Evolutionary conservation across 2,797 vertebrate genomes (phyloP), one percentile per base, ranked within the genome.

Genomic region (Sarcophilus harrisii): DNA sequence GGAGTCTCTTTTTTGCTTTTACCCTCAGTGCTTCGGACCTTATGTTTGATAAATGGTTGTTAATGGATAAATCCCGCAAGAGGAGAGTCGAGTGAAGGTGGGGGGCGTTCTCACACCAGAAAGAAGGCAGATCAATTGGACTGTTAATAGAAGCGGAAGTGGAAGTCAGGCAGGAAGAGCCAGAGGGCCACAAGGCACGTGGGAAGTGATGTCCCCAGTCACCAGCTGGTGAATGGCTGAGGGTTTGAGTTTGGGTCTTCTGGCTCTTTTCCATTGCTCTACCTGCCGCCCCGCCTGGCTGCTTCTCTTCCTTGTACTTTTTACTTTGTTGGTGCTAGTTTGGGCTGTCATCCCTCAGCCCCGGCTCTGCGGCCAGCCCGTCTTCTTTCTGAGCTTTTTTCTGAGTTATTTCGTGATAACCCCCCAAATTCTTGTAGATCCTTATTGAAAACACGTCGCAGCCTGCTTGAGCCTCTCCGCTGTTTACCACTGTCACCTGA

Each of bases 211-310:
- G 21, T 11, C 38, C 21, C 9, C 9, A 18, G n/a, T 81, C 1
- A 81, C n/a, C 16, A 45, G 38, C 38, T 27, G 4, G 38, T 81
- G 9, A 24, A 45, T 11, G 73, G 9, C 73, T 81, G 38, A 81
- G 73, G 38, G 27, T 81, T 81, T 18, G 73, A 81, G 27, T 9
- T 81, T 27, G 73, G 38, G 8, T 45, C 38, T 45, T 45, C n/a
- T 52, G 52, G 52, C 52, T 52, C 52, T 52, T 52, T 6, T 52
- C 52, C 52, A 52, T 6, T 52, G 2, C 8, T 24, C n/a, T 27
- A 0, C 45, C 18, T 2, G 16, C 38, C 10, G 24, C 0, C 0
- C 6, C 6, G 2, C 73, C 62, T 2, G 5, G 38, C n/a, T 38
- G 16, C 73, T 21, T 21, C 9, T 27, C 38, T 45, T 81, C 21